phyloP scores from a whole-genome alignment of 92 coral and sea anemone genomes.

The Metridium senile region DNA sequence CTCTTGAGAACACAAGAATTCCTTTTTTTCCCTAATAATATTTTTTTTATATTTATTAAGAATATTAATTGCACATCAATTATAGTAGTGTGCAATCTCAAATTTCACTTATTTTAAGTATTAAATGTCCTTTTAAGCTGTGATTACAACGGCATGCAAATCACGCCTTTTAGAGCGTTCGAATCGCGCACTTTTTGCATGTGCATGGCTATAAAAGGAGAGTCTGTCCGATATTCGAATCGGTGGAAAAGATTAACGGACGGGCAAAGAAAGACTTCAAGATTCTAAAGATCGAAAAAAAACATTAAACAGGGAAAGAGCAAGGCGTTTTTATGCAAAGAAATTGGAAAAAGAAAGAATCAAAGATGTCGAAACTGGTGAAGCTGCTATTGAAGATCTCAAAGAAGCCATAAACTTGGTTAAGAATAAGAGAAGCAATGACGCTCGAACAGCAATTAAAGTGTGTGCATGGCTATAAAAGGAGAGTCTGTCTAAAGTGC shows the following conservation, averaged over 20 bases:
- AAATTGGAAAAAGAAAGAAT: constrained; percentile 14
- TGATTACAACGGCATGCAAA: no score
- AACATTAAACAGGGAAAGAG: constrained; percentile 15
- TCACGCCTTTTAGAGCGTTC: no score
- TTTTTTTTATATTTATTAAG: no score
- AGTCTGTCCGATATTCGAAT: constrained; percentile 4
- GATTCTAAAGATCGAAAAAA: constrained; percentile 11
- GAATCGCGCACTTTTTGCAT: neutral
- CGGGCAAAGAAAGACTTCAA: constrained; percentile 19
- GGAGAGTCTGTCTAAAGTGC: constrained; percentile 14
- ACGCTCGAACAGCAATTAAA: neutral
- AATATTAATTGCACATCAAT: no score
- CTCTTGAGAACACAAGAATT: no score
- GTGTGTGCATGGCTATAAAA: constrained; percentile 13
- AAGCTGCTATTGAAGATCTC: neutral
- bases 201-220: constrained; percentile 23
- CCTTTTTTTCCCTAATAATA: no score
- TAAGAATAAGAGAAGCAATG: neutral
- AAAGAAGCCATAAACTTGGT: neutral
- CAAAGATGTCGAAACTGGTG: neutral
- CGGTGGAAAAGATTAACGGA: constrained; percentile 7
- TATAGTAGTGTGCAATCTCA: no score
- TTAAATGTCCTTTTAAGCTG: no score
- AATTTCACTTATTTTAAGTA: no score
- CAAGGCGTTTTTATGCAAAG: constrained; percentile 14